Percentiles rank a stretch among this genome's conserved stretches.
Conservation (phyloP, 1,140 invertebrate genomes). For the Varroa destructor region DNA sequence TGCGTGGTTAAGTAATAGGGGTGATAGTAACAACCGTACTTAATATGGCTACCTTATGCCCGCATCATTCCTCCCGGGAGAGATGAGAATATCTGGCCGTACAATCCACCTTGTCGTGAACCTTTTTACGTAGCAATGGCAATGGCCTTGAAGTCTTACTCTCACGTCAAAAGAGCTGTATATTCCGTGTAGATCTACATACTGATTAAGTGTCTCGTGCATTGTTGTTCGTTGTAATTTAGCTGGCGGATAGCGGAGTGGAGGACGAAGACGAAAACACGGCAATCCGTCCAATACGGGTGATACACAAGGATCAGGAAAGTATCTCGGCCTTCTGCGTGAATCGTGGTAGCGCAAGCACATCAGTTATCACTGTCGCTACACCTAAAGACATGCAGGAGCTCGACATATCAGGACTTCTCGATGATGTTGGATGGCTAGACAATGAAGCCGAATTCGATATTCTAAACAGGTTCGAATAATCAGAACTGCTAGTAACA, state of each 20-base stretch:
- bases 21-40: no score
- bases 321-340: conserved; percentile 92
- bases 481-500: neutral
- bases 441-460: conserved; percentile 93
- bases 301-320: conserved; percentile 98
- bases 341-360: conserved; percentile 65
- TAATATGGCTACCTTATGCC: no score
- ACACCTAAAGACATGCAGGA: conserved; percentile 94
- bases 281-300: conserved; percentile 59
- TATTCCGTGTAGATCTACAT: no score
- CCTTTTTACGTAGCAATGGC: no score
- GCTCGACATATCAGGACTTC: conserved; percentile 78
- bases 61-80: no score
- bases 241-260: conserved; percentile 33
- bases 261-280: conserved; percentile 34
- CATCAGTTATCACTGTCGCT: conserved; percentile 69
- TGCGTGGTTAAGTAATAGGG: no score
- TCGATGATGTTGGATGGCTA: conserved; percentile 70
- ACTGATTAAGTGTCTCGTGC: no score
- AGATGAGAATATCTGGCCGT: no score
- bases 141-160: no score
- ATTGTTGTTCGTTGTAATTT: neutral
- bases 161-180: no score
- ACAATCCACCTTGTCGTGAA: no score
- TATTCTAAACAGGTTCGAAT: conserved; percentile 52